phyloP scores from a whole-genome alignment of 30 jellyfish, hydroid and myxozoan species.

The Turritopsis rubra region DNA sequence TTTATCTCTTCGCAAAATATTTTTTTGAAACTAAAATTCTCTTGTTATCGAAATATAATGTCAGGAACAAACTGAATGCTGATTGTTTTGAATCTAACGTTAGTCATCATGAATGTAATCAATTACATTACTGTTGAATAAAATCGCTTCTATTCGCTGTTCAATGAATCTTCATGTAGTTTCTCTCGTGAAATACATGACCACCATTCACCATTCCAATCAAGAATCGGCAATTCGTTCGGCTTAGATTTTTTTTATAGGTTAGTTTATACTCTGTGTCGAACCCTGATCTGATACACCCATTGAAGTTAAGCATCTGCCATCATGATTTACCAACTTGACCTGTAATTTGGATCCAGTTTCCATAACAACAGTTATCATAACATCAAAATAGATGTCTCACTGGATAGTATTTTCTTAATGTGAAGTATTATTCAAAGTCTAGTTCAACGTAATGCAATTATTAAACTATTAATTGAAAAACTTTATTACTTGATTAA shows the following conservation, averaged over 20 bases:
- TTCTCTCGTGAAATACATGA: not conserved
- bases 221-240: not conserved
- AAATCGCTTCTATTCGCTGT: not conserved
- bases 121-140: not conserved
- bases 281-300: not conserved
- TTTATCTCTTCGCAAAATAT: too few relatives aligned
- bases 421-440: too few relatives aligned
- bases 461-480: too few relatives aligned
- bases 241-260: not conserved
- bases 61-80: not conserved
- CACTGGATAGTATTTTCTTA: too few relatives aligned
- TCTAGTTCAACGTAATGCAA: too few relatives aligned
- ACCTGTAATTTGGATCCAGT: too few relatives aligned
- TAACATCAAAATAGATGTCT: too few relatives aligned
- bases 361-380: too few relatives aligned
- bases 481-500: too few relatives aligned
- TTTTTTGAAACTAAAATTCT: not conserved
- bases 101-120: not conserved
- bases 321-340: too few relatives aligned
- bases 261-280: not conserved
- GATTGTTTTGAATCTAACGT: not conserved
- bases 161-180: not conserved
- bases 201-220: not conserved
- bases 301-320: too few relatives aligned
- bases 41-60: not conserved